A percentile compares a stretch with the other conserved stretches of the same genome.
phyloP scores from a whole-genome alignment of 2,113 vertebrate genomes.

The Colistium nudipinnis region DNA sequence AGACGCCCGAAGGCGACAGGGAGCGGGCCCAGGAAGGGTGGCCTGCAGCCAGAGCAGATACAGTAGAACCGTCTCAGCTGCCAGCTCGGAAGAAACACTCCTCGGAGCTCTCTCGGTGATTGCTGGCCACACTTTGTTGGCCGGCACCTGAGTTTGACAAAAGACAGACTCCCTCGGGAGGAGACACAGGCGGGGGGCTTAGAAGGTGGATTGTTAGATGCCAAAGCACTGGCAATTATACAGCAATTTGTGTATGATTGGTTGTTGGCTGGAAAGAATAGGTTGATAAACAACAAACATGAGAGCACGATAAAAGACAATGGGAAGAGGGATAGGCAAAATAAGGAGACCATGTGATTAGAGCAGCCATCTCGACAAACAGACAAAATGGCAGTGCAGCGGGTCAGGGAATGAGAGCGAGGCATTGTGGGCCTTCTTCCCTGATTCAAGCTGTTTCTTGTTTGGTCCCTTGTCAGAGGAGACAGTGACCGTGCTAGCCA shows the following conservation, averaged over 20 bases:
- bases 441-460: constrained; percentile 58
- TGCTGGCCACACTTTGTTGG: constrained; percentile 51
- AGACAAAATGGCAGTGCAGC: constrained; percentile 48
- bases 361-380: constrained; percentile 48
- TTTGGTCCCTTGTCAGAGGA: constrained; percentile 63
- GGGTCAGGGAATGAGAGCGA: constrained; percentile 48
- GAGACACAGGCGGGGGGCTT: constrained; percentile 20
- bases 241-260: constrained; percentile 45
- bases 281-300: constrained; percentile 55
- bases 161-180: constrained; percentile 44
- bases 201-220: constrained; percentile 31
- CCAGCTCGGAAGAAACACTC: constrained; percentile 43
- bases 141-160: constrained; percentile 47
- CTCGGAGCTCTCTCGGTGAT: constrained; percentile 45
- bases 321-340: constrained; percentile 32
- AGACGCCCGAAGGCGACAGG: constrained; percentile 64
- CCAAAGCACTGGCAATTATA: constrained; percentile 29
- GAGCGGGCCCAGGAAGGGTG: constrained; percentile 56
- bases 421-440: constrained; percentile 42
- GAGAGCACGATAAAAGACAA: constrained; percentile 38
- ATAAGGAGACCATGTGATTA: constrained; percentile 61
- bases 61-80: constrained; percentile 49
- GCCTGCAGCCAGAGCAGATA: constrained; percentile 68
- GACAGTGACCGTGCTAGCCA: constrained; percentile 38
- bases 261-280: constrained; percentile 35